Base-by-base conservation (phyloP, 2,888 invertebrate genomes). In the Omphaloscelis lunosa region DNA sequence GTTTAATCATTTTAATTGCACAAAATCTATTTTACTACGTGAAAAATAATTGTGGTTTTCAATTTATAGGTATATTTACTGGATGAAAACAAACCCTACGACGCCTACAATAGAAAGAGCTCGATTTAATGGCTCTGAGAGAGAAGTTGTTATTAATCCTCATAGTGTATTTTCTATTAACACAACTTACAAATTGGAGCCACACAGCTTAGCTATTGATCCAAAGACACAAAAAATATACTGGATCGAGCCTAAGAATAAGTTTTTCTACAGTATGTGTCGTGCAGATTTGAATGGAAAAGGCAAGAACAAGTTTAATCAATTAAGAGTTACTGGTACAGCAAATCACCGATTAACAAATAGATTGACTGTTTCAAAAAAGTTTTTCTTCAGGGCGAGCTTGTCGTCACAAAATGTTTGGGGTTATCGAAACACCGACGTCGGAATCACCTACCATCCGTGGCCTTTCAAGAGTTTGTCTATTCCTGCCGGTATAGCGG, bases 11-110 rank as follows among this genome's bases (percentile, higher is more conserved):
- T 34, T 20, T 4, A 1, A 12, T n/a, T 27, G 27, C 5, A 27
- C 12, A 23, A 62, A 17, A n/a, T 70, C 15, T 48, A 11, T 72
- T 27, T 51, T 27, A 23, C 20, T 23, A 58, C 1, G 5, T 65
- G 34, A 7, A n/a, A 65, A 12, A 1, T 6, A 39, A 75, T 23
- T 17, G 15, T 29, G 12, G n/a, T 73, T 39, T 75, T 53, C 12
- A 41, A 79, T 77, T 95, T 95, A 53, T 93, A 98, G 98, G 71
- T 97, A 97, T 83, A 95, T 99, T 79, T 99, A 98, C 93, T 99
- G 99, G 99, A 98, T 98, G 9, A 99, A 99, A 94, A 97, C 97
- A 88, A 97, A 98, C 90, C 94, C 95, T 27, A 94, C 95, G n/a
- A 97, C 97, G 69, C 97, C 99, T 5, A 97, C 97, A 71, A 98